Evolutionary conservation across 2,797 vertebrate species (phyloP).

Genomic region (Kryptopterus vitreolus): DNA sequence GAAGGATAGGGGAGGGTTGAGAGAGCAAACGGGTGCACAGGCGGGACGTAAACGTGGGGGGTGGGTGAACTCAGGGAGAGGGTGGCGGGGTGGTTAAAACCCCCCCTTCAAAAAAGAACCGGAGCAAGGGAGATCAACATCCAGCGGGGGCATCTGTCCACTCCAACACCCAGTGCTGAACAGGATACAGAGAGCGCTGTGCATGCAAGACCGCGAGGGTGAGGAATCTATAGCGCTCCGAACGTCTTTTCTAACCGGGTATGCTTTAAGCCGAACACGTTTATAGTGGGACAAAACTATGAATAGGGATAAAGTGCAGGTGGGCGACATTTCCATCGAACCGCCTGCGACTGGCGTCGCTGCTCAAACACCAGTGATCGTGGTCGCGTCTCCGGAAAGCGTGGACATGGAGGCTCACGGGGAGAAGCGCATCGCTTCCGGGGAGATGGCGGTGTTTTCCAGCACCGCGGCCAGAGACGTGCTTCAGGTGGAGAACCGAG

Average conservation of each 20-base stretch:
- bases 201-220: neutral
- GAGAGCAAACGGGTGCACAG: constrained; percentile 41
- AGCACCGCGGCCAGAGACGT: constrained; percentile 69
- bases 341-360: constrained; percentile 61
- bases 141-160: constrained; percentile 60
- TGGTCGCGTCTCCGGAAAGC: constrained; percentile 71
- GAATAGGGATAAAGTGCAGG: constrained; percentile 80
- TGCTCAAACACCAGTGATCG: constrained; percentile 66
- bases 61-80: constrained; percentile 58
- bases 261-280: constrained; percentile 14
- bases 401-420: constrained; percentile 83
- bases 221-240: neutral
- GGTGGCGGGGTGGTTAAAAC: constrained; percentile 55
- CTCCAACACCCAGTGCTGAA: constrained; percentile 60
- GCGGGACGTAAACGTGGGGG: constrained; percentile 52
- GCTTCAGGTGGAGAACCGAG: constrained; percentile 71
- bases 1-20: constrained; percentile 31
- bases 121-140: constrained; percentile 58
- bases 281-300: constrained; percentile 63
- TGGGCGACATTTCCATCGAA: constrained; percentile 76
- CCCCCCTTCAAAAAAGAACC: constrained; percentile 59
- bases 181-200: constrained; percentile 36
- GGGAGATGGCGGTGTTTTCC: constrained; percentile 70
- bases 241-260: neutral
- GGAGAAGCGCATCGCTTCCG: constrained; percentile 73